Conservation (phyloP, 2,888 invertebrate genomes). For the Epiblema foenella region DNA sequence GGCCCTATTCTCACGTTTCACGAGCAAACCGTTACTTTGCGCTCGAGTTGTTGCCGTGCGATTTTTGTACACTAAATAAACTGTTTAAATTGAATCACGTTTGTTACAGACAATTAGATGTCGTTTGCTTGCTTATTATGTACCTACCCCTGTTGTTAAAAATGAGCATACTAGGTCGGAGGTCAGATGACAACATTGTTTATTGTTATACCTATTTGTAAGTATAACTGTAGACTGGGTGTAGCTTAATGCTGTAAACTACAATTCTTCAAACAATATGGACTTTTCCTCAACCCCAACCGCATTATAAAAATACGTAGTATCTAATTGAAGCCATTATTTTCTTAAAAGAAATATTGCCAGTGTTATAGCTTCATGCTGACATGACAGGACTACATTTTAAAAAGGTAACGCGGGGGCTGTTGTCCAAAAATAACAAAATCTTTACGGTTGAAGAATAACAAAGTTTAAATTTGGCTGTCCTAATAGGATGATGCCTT, state of each 20-base stretch:
- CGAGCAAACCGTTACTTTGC: slow-evolving; percentile 46
- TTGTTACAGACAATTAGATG: slow-evolving; percentile 25
- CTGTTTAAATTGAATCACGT: slow-evolving; percentile 28
- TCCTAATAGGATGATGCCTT: slow-evolving; percentile 31
- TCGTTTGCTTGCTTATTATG: slow-evolving; percentile 15
- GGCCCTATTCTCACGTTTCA: slow-evolving; percentile 49
- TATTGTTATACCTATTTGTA: not conserved
- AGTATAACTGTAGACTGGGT: no score
- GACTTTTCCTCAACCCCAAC: no score
- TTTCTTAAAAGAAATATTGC: not conserved
- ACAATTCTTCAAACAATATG: not conserved
- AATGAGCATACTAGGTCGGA: slow-evolving; percentile 9
- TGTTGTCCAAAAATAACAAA: slow-evolving; percentile 26
- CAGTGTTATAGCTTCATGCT: not conserved
- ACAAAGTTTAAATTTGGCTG: slow-evolving; percentile 35
- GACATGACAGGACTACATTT: not conserved
- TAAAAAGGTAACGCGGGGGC: not conserved
- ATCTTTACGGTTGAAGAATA: slow-evolving; percentile 18
- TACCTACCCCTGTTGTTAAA: slow-evolving; percentile 11
- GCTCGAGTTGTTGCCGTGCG: slow-evolving; percentile 35
- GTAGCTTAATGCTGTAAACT: not conserved
- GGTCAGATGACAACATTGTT: slow-evolving; percentile 12
- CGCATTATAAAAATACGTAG: no score
- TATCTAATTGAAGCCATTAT: no score
- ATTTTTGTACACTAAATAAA: slow-evolving; percentile 37